phyloP scores from a whole-genome alignment of 2,888 invertebrate species.

The Brenthis daphne region DNA sequence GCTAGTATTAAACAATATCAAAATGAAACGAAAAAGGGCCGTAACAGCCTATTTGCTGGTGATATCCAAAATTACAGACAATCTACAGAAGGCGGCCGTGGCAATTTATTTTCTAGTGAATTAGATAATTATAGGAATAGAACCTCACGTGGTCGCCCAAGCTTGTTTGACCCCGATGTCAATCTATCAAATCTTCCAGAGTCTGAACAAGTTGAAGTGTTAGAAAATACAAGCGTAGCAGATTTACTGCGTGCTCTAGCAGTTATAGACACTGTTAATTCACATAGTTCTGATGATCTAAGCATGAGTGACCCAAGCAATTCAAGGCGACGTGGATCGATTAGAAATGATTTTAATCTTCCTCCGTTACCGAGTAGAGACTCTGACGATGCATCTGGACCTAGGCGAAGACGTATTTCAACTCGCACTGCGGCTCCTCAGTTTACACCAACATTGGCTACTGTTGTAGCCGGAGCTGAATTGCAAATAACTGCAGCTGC shows the following conservation, averaged over 20 bases:
- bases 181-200: constrained; percentile 67
- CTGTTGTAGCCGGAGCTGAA: constrained; percentile 74
- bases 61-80: constrained; percentile 54
- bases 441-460: constrained; percentile 73
- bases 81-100: constrained; percentile 48
- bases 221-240: constrained; percentile 92
- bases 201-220: constrained; percentile 81
- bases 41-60: constrained; percentile 58
- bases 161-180: constrained; percentile 73
- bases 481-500: constrained; percentile 71
- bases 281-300: constrained; percentile 43
- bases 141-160: constrained; percentile 70
- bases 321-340: constrained; percentile 61
- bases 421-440: constrained; percentile 69
- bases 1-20: constrained; percentile 70
- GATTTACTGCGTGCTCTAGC: constrained; percentile 90
- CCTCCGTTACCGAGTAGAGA: constrained; percentile 54
- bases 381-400: constrained; percentile 59
- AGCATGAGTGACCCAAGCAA: constrained; percentile 40
- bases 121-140: constrained; percentile 67
- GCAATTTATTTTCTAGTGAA: constrained; percentile 56
- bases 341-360: constrained; percentile 62
- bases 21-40: constrained; percentile 58
- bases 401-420: constrained; percentile 68
- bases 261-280: constrained; percentile 79